Percentiles rank a stretch among this genome's conserved stretches.
Conservation (phyloP, 2,797 vertebrate genomes). For the Cryptoblepharus egeriae region DNA sequence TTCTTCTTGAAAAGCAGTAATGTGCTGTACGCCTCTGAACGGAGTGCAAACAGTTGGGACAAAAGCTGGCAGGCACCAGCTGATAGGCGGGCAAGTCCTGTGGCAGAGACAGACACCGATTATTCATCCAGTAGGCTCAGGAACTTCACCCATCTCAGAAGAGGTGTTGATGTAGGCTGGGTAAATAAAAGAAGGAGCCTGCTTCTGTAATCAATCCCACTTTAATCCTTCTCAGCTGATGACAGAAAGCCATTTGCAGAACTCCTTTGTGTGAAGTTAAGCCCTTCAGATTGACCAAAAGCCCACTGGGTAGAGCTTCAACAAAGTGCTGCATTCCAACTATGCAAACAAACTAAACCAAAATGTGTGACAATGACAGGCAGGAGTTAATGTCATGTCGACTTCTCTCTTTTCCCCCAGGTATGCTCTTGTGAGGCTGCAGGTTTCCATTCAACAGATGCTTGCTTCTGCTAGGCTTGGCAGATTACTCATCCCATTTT, state of each 20-base stretch:
- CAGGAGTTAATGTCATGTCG: slow-evolving; percentile 36
- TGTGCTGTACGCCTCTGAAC: slow-evolving; percentile 71
- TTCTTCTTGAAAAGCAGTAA: slow-evolving; percentile 70
- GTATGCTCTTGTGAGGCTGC: fast-evolving
- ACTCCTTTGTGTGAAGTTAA: slow-evolving; percentile 46
- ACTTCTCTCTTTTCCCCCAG: not conserved
- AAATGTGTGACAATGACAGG: slow-evolving; percentile 38
- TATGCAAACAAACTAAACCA: slow-evolving; percentile 37
- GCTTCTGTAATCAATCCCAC: slow-evolving; percentile 67
- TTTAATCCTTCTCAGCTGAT: slow-evolving; percentile 59
- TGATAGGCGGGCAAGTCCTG: slow-evolving; percentile 71
- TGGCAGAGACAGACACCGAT: slow-evolving; percentile 62
- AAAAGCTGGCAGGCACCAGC: slow-evolving; percentile 63
- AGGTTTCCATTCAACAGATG: slow-evolving; percentile 14
- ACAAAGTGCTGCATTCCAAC: slow-evolving; percentile 48
- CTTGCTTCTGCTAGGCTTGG: slow-evolving; percentile 3
- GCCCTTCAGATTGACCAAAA: slow-evolving; percentile 48
- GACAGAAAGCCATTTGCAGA: slow-evolving; percentile 66
- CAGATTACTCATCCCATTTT: not conserved
- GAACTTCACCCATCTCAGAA: slow-evolving; percentile 54
- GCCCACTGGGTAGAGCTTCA: not conserved
- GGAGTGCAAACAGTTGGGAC: slow-evolving; percentile 76
- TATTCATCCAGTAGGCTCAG: slow-evolving; percentile 55
- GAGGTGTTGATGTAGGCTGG: slow-evolving; percentile 48
- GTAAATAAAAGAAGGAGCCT: slow-evolving; percentile 65